These are phyloP conservation scores for Ceratotherium simum DNA, from an alignment of 2,113 vertebrate genomes.

Conservation along the genomic window DNA sequence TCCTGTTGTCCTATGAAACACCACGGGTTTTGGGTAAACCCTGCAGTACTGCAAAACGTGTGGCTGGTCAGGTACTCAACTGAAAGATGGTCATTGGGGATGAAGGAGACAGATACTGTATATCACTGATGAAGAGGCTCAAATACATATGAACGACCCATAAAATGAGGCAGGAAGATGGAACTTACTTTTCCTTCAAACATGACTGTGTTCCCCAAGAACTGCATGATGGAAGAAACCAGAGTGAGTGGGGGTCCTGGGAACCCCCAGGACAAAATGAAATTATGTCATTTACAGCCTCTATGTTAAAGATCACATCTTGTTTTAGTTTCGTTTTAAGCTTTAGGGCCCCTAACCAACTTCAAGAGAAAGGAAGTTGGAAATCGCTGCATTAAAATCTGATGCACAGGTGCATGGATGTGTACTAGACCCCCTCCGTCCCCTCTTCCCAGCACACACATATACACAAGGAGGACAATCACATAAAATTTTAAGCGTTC, in stretches of 20 bases:
- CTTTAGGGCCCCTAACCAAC: not conserved
- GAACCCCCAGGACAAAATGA: too few species aligned
- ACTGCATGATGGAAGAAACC: not conserved
- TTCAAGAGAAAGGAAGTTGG: not conserved
- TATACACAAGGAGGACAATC: not conserved
- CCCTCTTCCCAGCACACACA: not conserved
- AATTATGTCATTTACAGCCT: not conserved
- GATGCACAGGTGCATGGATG: not conserved
- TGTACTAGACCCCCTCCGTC: rapidly evolving
- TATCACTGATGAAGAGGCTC: not conserved
- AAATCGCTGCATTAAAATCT: not conserved
- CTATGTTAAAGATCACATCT: not conserved
- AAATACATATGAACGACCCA: not conserved
- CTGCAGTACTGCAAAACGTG: not conserved
- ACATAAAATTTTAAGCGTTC: conserved; percentile 4
- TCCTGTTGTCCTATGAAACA: not conserved
- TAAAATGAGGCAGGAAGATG: not conserved
- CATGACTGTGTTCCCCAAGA: not conserved
- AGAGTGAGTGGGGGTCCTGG: not conserved
- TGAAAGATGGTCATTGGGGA: not conserved
- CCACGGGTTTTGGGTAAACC: not conserved
- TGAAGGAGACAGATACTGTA: not conserved
- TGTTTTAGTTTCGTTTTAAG: not conserved
- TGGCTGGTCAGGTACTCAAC: not conserved
- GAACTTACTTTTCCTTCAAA: not conserved